A percentile compares a stretch with the other conserved stretches of the same genome.
Conservation (phyloP, 2,888 invertebrate genomes). For the Oscheius onirici region DNA sequence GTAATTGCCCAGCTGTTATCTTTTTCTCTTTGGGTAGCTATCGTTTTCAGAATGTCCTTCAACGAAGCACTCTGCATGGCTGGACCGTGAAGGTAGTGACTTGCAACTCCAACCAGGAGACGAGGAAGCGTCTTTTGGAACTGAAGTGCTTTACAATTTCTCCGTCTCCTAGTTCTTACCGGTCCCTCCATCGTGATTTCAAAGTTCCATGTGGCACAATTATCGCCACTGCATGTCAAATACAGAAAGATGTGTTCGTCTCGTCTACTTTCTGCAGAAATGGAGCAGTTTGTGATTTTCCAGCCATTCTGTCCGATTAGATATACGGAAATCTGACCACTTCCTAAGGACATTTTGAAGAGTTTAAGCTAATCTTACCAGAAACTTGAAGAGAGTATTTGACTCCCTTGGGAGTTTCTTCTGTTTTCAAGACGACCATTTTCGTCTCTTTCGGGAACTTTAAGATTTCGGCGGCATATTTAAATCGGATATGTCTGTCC, state of each 20-base stretch:
- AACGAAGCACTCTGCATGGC: constrained; percentile 52
- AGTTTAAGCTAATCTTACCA: background rate
- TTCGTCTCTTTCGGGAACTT: constrained; percentile 40
- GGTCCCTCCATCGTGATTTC: constrained; percentile 42
- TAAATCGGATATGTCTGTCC: constrained; percentile 45
- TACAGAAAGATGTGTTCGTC: constrained; percentile 50
- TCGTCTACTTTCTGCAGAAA: constrained; percentile 29
- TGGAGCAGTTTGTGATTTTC: constrained; percentile 38
- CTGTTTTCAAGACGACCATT: constrained; percentile 26
- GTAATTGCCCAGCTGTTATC: constrained; percentile 53
- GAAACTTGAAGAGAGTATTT: constrained; percentile 5
- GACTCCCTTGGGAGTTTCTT: background rate
- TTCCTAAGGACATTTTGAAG: constrained; percentile 38
- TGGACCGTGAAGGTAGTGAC: constrained; percentile 52
- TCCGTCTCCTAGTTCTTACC: background rate
- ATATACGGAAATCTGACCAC: constrained; percentile 52
- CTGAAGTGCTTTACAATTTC: background rate
- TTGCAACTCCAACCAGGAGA: constrained; percentile 45
- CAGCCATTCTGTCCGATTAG: constrained; percentile 45
- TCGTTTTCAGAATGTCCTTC: constrained; percentile 38
- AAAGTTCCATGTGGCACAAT: constrained; percentile 47
- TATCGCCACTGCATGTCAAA: constrained; percentile 45
- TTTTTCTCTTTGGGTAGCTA: constrained; percentile 35
- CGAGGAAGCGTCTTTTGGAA: constrained; percentile 9
- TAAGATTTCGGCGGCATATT: constrained; percentile 38